Evolutionary conservation across 2,797 vertebrate genomes (phyloP).

Genomic region (Labeo calbasu): DNA sequence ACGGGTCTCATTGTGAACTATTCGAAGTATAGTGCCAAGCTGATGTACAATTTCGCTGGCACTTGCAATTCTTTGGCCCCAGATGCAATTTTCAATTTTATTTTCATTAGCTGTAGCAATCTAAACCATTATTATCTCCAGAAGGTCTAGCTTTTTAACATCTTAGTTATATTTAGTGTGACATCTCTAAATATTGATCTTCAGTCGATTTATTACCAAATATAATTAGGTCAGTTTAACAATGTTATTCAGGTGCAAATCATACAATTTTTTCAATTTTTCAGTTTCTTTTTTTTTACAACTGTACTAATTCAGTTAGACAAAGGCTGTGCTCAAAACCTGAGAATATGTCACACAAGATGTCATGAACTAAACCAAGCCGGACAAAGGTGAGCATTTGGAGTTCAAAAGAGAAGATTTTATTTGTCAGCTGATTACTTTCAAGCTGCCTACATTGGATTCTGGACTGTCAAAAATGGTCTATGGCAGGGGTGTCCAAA

Average conservation of each 20-base stretch:
- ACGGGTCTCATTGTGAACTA: conserved; percentile 39
- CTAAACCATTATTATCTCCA: conserved; percentile 43
- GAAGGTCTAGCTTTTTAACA: conserved; percentile 39
- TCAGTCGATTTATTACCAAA: conserved; percentile 40
- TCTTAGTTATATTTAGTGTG: conserved; percentile 32
- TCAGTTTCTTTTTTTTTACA: background rate
- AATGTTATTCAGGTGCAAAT: conserved; percentile 26
- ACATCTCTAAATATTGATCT: conserved; percentile 33
- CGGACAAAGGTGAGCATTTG: conserved; percentile 15
- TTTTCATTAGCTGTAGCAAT: conserved; percentile 43
- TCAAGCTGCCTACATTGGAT: background rate
- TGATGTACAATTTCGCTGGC: conserved; percentile 53
- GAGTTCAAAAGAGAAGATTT: background rate
- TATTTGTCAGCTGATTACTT: background rate
- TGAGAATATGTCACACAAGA: background rate
- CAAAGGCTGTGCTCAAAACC: background rate
- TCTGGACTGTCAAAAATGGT: background rate
- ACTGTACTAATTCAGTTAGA: background rate
- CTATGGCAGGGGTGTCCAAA: background rate
- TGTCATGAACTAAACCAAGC: background rate
- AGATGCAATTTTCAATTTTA: conserved; percentile 42
- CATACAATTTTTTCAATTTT: no score
- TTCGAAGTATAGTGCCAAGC: conserved; percentile 48
- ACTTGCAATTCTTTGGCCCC: conserved; percentile 45
- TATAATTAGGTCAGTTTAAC: conserved; percentile 38